Evolutionary conservation across 2,797 vertebrate genomes (phyloP).

Genomic region (Enteromius fasciolatus): DNA sequence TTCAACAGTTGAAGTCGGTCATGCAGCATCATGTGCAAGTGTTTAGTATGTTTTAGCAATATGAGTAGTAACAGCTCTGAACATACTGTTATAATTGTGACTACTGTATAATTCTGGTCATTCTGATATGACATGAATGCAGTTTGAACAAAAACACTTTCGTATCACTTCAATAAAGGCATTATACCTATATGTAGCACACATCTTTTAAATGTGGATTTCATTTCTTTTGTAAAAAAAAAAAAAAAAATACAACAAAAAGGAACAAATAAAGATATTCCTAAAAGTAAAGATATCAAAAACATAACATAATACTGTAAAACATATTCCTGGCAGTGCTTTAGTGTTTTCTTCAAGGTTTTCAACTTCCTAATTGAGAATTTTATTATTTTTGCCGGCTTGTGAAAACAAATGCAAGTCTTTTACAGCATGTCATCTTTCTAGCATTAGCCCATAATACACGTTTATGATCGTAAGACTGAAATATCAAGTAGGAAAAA

Average conservation of each 20-base stretch:
- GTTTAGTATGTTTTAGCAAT: background rate
- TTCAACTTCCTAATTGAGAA: background rate
- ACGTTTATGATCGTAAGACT: background rate
- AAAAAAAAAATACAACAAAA: background rate
- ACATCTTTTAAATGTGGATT: background rate
- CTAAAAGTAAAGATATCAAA: background rate
- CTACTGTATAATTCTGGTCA: no score
- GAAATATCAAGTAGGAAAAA: background rate
- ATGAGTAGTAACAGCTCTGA: background rate
- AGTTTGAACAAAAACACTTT: background rate
- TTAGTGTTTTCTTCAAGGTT: background rate
- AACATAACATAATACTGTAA: background rate
- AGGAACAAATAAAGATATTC: background rate
- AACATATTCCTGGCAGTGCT: conserved; percentile 6
- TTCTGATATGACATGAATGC: background rate
- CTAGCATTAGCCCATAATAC: background rate
- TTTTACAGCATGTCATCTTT: background rate
- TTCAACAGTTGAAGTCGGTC: background rate
- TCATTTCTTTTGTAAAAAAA: background rate
- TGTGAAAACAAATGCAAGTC: background rate
- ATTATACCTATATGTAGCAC: background rate
- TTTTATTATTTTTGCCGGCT: background rate
- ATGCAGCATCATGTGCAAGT: background rate
- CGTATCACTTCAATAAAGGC: background rate
- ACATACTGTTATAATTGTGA: background rate